Evolutionary conservation across 2,888 invertebrate species (phyloP).

Genomic region (Andrena fulva): DNA sequence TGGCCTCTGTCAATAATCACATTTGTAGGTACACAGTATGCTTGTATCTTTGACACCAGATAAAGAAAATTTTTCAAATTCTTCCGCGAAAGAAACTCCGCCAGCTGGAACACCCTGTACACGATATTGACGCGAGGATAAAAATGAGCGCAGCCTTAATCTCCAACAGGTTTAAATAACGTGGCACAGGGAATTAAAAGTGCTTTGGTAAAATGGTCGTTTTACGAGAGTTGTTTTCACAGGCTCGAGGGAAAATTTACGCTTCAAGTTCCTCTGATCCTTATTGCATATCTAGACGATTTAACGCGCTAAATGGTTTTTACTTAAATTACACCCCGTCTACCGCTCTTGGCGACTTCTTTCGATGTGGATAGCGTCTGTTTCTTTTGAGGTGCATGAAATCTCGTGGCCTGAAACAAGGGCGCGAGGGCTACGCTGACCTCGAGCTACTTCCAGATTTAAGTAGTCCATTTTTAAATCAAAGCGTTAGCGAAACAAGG

Average conservation of each 20-base stretch:
- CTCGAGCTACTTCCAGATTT: not conserved
- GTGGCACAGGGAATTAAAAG: constrained; percentile 29
- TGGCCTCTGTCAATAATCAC: not conserved
- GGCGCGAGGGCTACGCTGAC: not conserved
- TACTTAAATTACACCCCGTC: constrained; percentile 54
- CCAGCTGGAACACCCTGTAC: not conserved
- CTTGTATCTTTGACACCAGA: too few relatives aligned
- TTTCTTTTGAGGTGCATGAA: constrained; percentile 5
- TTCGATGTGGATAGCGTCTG: constrained; percentile 4
- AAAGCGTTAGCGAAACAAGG: not conserved
- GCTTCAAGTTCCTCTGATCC: constrained; percentile 45
- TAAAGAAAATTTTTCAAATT: not conserved
- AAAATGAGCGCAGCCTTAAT: constrained; percentile 21
- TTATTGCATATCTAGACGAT: constrained; percentile 47
- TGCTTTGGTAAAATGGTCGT: constrained; percentile 46
- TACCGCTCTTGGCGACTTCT: constrained; percentile 13
- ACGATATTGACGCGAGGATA: not conserved
- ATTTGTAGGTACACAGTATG: too few relatives aligned
- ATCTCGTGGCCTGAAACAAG: not conserved
- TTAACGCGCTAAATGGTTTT: constrained; percentile 53
- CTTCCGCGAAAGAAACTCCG: not conserved
- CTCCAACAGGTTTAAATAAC: constrained; percentile 38
- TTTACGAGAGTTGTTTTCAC: constrained; percentile 58
- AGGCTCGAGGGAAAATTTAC: constrained; percentile 45
- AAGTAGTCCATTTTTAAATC: not conserved